Evolutionary conservation across 2,888 invertebrate genomes (phyloP), one percentile per base, ranked within the genome.

Genomic region (Caenorhabditis angaria): DNA sequence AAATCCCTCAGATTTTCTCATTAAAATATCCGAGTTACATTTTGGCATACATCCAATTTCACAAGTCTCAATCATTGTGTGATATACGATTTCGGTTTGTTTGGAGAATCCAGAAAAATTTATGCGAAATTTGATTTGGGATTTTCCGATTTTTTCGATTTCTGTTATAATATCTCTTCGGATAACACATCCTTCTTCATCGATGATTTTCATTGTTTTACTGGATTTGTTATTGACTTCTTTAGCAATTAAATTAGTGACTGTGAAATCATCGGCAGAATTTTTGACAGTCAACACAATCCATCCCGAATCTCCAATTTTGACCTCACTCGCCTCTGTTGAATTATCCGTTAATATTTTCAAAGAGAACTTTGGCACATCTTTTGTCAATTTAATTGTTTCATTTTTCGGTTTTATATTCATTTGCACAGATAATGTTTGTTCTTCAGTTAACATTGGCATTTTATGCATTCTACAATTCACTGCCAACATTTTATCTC

Each of bases 401-500:
- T 67, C 53, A 35, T 77, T 75, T 10, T 61, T 65, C 12, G 65
- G 71, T 2, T 59, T 59, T 28, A 77, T 66, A 51, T 67, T 72
- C 77, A 78, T 72, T n/a, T 51, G 55, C 5, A 78, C 70, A 2
- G 77, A 70, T 1, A 78, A 50, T 3, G 61, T 62, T 56, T 72
- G 71, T 10, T 77, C 77, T 54, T 64, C 63, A 0, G 59, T 24
- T 22, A 63, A 55, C 28, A 65, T 18, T 59, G 59, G 28, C 12
- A 47, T 70, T 27, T 67, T 63, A 53, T 72, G 72, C 48, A 72
- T 68, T 10, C 65, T 61, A 29, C 72, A 72, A 56, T 72, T 72
- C 4, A 82, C 82, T 58, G 82, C 77, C 5, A 84, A 64, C 22
- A 83, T 73, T 72, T 84, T 84, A 63, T 84, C 84, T 35, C 81